Evolutionary conservation across 2,797 vertebrate genomes (phyloP).

Genomic region (Mormyrus proboscirostris): DNA sequence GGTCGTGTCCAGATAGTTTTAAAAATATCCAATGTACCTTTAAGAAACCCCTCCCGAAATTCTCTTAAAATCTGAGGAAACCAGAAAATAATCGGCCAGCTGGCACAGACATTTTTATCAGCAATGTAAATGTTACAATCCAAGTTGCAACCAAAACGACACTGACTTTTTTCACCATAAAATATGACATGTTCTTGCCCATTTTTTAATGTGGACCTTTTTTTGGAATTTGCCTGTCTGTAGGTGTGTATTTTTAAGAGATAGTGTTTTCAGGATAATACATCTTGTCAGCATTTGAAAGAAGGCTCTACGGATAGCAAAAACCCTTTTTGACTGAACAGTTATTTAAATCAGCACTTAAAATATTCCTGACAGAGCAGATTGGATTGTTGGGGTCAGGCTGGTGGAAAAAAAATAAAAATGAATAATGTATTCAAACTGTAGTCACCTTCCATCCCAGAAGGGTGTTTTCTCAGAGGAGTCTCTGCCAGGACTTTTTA

Average conservation of each 20-base stretch:
- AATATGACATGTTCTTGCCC: neutral
- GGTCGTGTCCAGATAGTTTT: neutral
- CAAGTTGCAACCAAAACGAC: neutral
- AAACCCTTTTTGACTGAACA: neutral
- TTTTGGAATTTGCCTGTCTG: neutral
- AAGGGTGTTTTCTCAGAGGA: neutral
- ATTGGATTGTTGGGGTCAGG: slow-evolving; percentile 9
- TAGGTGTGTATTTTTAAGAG: neutral
- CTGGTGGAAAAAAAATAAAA: neutral
- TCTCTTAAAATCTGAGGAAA: neutral
- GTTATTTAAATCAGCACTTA: slow-evolving; percentile 12
- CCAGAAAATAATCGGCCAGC: neutral
- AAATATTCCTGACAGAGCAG: slow-evolving; percentile 14
- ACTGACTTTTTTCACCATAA: neutral
- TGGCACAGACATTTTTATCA: neutral
- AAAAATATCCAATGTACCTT: neutral
- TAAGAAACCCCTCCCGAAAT: neutral
- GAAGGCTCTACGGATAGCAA: neutral
- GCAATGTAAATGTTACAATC: slow-evolving; percentile 3
- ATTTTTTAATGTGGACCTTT: neutral
- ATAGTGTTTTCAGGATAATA: neutral
- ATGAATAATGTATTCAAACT: slow-evolving; percentile 8
- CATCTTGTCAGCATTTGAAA: slow-evolving; percentile 9
- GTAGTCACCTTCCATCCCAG: neutral
- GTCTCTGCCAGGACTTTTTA: neutral